phyloP scores from a whole-genome alignment of 2,113 vertebrate genomes.

The Neolamprologus longior region DNA sequence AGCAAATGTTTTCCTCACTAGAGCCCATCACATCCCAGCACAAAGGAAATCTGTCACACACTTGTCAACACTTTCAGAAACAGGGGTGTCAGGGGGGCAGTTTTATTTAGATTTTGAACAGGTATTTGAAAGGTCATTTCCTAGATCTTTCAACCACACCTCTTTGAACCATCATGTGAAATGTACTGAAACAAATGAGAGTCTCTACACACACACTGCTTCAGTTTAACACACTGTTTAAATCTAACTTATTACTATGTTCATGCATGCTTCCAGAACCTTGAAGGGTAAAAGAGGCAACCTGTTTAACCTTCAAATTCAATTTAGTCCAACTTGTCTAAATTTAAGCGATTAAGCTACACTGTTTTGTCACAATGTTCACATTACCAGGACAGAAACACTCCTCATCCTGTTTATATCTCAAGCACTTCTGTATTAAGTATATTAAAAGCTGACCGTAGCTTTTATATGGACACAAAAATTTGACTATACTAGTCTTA shows the following conservation, averaged over 20 bases:
- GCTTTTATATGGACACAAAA: neutral
- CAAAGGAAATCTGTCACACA: constrained; percentile 17
- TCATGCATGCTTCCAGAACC: neutral
- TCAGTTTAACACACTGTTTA: neutral
- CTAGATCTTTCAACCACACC: neutral
- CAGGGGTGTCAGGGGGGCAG: neutral
- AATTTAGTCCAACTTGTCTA: neutral
- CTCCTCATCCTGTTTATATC: neutral
- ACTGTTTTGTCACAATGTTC: neutral
- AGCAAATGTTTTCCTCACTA: constrained; percentile 1
- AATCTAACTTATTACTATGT: neutral
- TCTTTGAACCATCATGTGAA: neutral
- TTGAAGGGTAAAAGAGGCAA: neutral
- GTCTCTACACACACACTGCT: neutral
- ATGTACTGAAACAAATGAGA: neutral
- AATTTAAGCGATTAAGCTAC: neutral
- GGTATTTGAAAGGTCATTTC: neutral
- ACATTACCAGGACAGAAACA: neutral
- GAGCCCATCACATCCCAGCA: constrained; percentile 28
- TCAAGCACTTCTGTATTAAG: neutral
- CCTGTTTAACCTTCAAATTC: neutral
- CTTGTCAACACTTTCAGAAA: constrained; percentile 13
- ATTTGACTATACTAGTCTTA: neutral
- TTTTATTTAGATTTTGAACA: neutral
- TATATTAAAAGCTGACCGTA: neutral